Percentiles rank a stretch among this genome's conserved stretches.
Conservation (phyloP, 2,888 invertebrate species). For the Euplagia quadripunctaria region DNA sequence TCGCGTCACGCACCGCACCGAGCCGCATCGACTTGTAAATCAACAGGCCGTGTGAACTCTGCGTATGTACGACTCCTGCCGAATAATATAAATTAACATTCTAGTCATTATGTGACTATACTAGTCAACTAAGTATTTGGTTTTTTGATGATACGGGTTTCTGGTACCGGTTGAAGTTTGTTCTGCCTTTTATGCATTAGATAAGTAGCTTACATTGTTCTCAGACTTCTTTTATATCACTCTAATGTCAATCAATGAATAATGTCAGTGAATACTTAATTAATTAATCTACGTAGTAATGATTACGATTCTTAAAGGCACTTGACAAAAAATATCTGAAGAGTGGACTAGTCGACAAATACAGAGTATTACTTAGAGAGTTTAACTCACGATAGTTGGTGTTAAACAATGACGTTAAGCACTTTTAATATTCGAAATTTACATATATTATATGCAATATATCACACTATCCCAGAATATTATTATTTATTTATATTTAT, state of each 20-base stretch:
- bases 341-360: too few relatives aligned
- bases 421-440: too few relatives aligned
- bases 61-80: slow-evolving; percentile 58
- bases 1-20: slow-evolving; percentile 54
- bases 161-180: background rate
- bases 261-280: background rate
- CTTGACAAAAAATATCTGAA: too few relatives aligned
- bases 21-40: slow-evolving; percentile 61
- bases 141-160: background rate
- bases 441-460: too few relatives aligned
- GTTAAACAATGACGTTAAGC: too few relatives aligned
- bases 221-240: background rate
- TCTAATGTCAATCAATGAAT: background rate
- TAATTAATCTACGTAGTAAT: background rate
- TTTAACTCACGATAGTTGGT: too few relatives aligned
- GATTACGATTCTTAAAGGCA: too few relatives aligned
- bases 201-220: background rate
- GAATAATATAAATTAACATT: slow-evolving; percentile 47
- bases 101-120: slow-evolving; percentile 35
- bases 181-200: background rate
- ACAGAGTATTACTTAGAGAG: too few relatives aligned
- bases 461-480: too few relatives aligned
- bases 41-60: slow-evolving; percentile 72
- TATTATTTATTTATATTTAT: too few relatives aligned
- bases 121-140: background rate